Evolutionary conservation across 2,113 vertebrate genomes (phyloP).

Genomic region (Oryzias melastigma): DNA sequence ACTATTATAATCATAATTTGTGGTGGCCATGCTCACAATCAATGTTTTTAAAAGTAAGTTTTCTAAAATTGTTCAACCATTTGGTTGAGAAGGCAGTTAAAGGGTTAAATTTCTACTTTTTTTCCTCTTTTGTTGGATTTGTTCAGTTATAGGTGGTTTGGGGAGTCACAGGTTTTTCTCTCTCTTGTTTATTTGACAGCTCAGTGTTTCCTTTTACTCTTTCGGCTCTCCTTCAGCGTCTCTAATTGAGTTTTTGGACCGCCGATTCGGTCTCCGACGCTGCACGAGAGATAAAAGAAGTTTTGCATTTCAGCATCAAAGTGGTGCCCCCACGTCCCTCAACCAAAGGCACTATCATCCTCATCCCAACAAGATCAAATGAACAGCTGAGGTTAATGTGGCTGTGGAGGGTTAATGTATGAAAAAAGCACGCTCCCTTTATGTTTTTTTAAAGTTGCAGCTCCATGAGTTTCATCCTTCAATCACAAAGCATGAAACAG

Average conservation of each 20-base stretch:
- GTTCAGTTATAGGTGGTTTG: constrained; percentile 29
- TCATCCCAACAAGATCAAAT: constrained; percentile 52
- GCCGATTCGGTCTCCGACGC: constrained; percentile 36
- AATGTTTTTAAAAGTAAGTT: too few relatives aligned
- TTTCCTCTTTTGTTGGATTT: constrained; percentile 26
- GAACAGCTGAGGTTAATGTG: constrained; percentile 56
- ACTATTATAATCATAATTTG: too few relatives aligned
- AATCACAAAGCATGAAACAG: background rate
- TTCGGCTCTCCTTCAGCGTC: constrained; percentile 32
- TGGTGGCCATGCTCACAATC: too few relatives aligned
- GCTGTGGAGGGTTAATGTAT: constrained; percentile 61
- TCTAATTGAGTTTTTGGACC: constrained; percentile 63
- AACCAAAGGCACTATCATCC: constrained; percentile 24
- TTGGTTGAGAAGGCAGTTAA: too few relatives aligned
- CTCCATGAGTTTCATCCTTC: constrained; percentile 17
- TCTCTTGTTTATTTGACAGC: constrained; percentile 5
- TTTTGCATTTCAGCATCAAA: constrained; percentile 59
- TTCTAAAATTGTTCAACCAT: too few relatives aligned
- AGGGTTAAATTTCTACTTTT: too few relatives aligned
- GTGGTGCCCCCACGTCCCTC: constrained; percentile 11
- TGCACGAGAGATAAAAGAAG: constrained; percentile 62
- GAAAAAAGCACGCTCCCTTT: background rate
- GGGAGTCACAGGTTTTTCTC: constrained; percentile 20
- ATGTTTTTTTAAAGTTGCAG: constrained; percentile 41
- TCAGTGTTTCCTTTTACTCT: constrained; percentile 43